A percentile compares a stretch with the other conserved stretches of the same genome.
These are phyloP conservation scores for Rhynchophorus ferrugineus DNA, from an alignment of 1,140 invertebrate species.

Conservation along the genomic window DNA sequence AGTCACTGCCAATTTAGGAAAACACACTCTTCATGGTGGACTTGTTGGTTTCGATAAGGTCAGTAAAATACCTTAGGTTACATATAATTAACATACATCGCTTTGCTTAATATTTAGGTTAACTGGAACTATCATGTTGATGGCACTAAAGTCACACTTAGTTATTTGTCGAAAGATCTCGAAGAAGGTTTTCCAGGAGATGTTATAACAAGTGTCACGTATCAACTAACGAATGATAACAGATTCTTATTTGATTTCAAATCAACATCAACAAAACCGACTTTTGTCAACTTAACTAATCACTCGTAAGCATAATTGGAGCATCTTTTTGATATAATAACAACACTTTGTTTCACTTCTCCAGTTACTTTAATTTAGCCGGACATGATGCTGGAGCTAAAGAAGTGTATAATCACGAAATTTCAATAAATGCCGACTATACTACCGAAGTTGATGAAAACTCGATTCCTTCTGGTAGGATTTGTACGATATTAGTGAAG, in stretches of 20 bases:
- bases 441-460: slow-evolving; percentile 67
- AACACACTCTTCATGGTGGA: slow-evolving; percentile 82
- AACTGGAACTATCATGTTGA: slow-evolving; percentile 34
- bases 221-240: slow-evolving; percentile 64
- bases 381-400: slow-evolving; percentile 57
- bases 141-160: slow-evolving; percentile 39
- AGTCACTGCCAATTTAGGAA: slow-evolving; percentile 63
- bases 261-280: slow-evolving; percentile 67
- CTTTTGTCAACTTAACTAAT: slow-evolving; percentile 85
- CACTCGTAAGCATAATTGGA: slow-evolving; percentile 51
- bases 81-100: too few relatives aligned
- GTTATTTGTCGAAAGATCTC: slow-evolving; percentile 48
- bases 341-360: too few relatives aligned
- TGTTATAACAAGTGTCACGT: slow-evolving; percentile 58
- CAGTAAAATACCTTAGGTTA: background rate
- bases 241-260: slow-evolving; percentile 63
- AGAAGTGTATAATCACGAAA: slow-evolving; percentile 64
- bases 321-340: too few relatives aligned
- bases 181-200: slow-evolving; percentile 86
- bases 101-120: slow-evolving; percentile 16
- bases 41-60: slow-evolving; percentile 80
- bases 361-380: slow-evolving; percentile 80
- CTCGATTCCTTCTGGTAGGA: slow-evolving; percentile 71
- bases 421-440: slow-evolving; percentile 66
- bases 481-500: background rate